Base-by-base conservation (phyloP, 2,888 invertebrate species). In the Callinectes sapidus region DNA sequence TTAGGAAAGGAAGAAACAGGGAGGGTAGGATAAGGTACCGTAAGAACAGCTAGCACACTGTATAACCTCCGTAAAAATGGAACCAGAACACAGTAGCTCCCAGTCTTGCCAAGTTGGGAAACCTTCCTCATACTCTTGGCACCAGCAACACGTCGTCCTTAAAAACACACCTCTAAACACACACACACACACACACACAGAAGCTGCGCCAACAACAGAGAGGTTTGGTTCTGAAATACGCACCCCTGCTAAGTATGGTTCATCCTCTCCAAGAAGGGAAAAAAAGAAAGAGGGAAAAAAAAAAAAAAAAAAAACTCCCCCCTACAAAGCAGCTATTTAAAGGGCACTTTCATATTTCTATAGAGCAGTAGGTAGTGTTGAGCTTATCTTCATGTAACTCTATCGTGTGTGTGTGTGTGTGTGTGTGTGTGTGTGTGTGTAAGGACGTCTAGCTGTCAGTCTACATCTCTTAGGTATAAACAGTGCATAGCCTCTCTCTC, bases 371-470 rank as follows among this genome's bases (percentile, higher is more conserved):
- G 32, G 13, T 18, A 13, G 35, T 81, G 81, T 32, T 35, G 81
- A 35, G 35, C 35, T 32, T 81, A 35, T 81, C 35, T 5, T 81
- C 81, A 16, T 81, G 81, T 81, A 81, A 81, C 81, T 16, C 81
- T 81, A 81, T 81, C 18, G n/a, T 48, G 87, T 87, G 54, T 48
- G 86, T 86, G 86, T 86, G 86, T 87, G 54, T 87, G 54, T 87
- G 48, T 48, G 54, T 48, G 87, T 87, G 87, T 87, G 87, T 87
- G 87, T 87, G 87, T 87, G 87, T 87, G 54, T 54, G 54, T 42
- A 14, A 32, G 81, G 48, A 2, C 23, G 87, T 87, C 28, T 54
- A 35, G 54, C 54, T 28, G 81, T 81, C 81, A 81, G 81, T 81
- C 35, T 35, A 35, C 81, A 35, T 81, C 23, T 35, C 18, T 14